These are phyloP conservation scores for Phengaris alcon DNA, from an alignment of 2,888 invertebrate species.

Conservation along the genomic window DNA sequence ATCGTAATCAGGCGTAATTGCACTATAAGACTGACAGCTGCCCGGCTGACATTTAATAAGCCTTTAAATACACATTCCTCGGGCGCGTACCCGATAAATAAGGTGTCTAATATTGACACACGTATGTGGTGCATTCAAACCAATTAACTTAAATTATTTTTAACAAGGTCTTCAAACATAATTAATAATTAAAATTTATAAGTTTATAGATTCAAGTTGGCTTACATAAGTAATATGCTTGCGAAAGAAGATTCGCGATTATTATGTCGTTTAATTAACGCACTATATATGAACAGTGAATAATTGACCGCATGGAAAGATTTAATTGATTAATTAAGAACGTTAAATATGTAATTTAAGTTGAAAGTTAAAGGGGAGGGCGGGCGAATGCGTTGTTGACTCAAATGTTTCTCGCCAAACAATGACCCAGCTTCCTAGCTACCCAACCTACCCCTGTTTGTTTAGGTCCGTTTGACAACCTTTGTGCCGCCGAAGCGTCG, in stretches of 20 bases:
- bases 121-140: neutral
- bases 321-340: conserved; percentile 23
- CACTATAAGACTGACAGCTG: conserved; percentile 51
- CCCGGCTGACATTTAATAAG: conserved; percentile 13
- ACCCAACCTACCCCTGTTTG: conserved; percentile 67
- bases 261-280: too few relatives aligned
- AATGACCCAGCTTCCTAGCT: conserved; percentile 76
- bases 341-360: conserved; percentile 32
- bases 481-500: conserved; percentile 75
- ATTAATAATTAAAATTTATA: neutral
- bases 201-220: too few relatives aligned
- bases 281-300: neutral
- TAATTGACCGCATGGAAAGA: neutral
- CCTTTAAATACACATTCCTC: conserved; percentile 24
- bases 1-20: conserved; percentile 69
- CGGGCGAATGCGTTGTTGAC: conserved; percentile 60
- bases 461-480: conserved; percentile 78
- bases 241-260: too few relatives aligned
- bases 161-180: neutral
- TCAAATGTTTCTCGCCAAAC: conserved; percentile 75
- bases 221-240: too few relatives aligned
- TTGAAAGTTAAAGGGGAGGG: conserved; percentile 37
- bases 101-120: neutral
- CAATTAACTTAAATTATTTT: neutral
- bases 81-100: conserved; percentile 5